Evolutionary conservation across 2,888 invertebrate species (phyloP).

Genomic region (Alsophila aescularia): DNA sequence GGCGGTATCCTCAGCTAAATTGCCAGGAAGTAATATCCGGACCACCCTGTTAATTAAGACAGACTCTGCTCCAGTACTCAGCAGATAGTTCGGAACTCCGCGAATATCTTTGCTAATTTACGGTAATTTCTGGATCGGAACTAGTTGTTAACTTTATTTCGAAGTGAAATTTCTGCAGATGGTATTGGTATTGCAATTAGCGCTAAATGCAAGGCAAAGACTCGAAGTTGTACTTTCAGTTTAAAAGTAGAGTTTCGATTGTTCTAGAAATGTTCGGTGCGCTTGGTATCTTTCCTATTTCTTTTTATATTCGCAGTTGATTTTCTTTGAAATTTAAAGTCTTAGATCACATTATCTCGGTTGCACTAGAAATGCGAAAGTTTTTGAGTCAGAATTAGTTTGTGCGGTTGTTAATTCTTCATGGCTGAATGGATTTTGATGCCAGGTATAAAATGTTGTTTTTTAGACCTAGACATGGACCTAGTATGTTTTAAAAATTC

Average conservation of each 20-base stretch:
- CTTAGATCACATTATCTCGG: too few relatives aligned
- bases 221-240: not conserved
- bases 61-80: slow-evolving; percentile 47
- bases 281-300: too few relatives aligned
- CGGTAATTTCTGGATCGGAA: slow-evolving; percentile 35
- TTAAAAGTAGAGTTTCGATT: not conserved
- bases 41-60: slow-evolving; percentile 60
- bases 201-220: slow-evolving; percentile 8
- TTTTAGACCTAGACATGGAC: too few relatives aligned
- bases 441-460: too few relatives aligned
- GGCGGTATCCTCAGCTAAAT: slow-evolving; percentile 53
- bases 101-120: slow-evolving; percentile 39
- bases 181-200: slow-evolving; percentile 11
- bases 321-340: too few relatives aligned
- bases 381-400: too few relatives aligned
- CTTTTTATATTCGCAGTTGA: too few relatives aligned
- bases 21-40: slow-evolving; percentile 63
- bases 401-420: too few relatives aligned
- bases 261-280: not conserved
- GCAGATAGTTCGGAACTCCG: slow-evolving; percentile 43
- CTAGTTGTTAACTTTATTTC: slow-evolving; percentile 28
- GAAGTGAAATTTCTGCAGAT: slow-evolving; percentile 15
- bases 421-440: too few relatives aligned
- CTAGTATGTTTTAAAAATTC: too few relatives aligned
- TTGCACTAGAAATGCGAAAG: too few relatives aligned